phyloP scores from a whole-genome alignment of 1,140 invertebrate species.

The Trachymyrmex cornetzi region DNA sequence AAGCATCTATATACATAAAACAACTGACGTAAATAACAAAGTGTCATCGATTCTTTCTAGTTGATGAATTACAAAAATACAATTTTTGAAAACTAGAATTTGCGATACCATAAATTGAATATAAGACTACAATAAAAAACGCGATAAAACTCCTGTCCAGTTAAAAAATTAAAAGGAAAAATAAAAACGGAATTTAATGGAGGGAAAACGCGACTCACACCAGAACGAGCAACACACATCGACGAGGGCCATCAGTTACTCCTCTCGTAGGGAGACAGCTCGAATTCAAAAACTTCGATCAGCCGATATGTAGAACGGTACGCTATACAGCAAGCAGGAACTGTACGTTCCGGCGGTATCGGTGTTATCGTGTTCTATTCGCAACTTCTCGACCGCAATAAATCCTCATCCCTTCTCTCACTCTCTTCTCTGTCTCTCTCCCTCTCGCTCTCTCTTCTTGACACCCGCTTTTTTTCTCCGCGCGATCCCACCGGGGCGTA shows the following conservation, averaged over 20 bases:
- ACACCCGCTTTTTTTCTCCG: slow-evolving; percentile 22
- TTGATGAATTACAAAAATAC: neutral
- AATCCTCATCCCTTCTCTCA: slow-evolving; percentile 38
- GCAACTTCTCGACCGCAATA: slow-evolving; percentile 65
- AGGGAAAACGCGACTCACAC: neutral
- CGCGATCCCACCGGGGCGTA: neutral
- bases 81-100: slow-evolving; percentile 16
- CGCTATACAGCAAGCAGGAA: slow-evolving; percentile 50
- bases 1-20: neutral
- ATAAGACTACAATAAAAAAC: slow-evolving; percentile 37
- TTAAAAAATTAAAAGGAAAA: slow-evolving; percentile 12
- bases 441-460: neutral
- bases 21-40: neutral
- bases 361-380: slow-evolving; percentile 70
- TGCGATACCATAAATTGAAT: slow-evolving; percentile 27
- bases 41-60: neutral
- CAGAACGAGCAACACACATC: slow-evolving; percentile 16
- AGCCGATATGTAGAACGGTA: slow-evolving; percentile 50
- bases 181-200: slow-evolving; percentile 11
- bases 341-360: slow-evolving; percentile 66
- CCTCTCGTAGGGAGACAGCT: slow-evolving; percentile 37
- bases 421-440: neutral
- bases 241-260: slow-evolving; percentile 44
- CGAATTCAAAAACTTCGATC: slow-evolving; percentile 68
- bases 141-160: slow-evolving; percentile 24